Conservation (phyloP, 2,113 vertebrate species). For the Garra rufa region DNA sequence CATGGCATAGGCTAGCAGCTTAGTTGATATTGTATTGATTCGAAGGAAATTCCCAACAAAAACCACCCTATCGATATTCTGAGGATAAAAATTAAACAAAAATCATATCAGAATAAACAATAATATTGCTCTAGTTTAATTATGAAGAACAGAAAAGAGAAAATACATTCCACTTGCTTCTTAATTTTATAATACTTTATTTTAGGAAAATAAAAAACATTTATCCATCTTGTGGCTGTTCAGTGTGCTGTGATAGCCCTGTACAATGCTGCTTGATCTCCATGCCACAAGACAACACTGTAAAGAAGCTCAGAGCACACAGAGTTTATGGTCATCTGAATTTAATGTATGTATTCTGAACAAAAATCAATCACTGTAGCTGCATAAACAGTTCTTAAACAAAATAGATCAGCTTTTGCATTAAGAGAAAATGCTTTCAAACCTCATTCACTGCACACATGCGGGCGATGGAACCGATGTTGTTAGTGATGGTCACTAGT, state of each 20-base stretch:
- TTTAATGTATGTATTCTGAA: neutral
- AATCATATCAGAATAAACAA: neutral
- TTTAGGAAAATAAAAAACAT: neutral
- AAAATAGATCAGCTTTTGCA: neutral
- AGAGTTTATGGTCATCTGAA: conserved; percentile 56
- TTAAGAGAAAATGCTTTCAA: neutral
- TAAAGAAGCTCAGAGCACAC: conserved; percentile 84
- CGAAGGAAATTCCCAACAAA: conserved; percentile 91
- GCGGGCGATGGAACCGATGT: conserved; percentile 88
- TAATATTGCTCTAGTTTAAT: neutral
- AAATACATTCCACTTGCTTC: neutral
- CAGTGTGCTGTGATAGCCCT: conserved; percentile 89
- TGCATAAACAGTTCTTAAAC: neutral
- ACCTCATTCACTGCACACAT: conserved; percentile 91
- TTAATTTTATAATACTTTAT: neutral
- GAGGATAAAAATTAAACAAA: conserved; percentile 49
- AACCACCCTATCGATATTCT: conserved; percentile 88
- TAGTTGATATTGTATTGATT: conserved; percentile 90
- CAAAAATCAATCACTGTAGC: neutral
- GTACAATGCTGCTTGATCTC: conserved; percentile 96
- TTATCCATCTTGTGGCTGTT: conserved; percentile 25
- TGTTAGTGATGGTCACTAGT: conserved; percentile 90
- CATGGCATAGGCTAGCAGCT: conserved; percentile 85
- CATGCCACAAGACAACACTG: conserved; percentile 86
- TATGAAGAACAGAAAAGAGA: neutral